Evolutionary conservation across 2,797 vertebrate species (phyloP).

Genomic region (Austrolebias charrua): DNA sequence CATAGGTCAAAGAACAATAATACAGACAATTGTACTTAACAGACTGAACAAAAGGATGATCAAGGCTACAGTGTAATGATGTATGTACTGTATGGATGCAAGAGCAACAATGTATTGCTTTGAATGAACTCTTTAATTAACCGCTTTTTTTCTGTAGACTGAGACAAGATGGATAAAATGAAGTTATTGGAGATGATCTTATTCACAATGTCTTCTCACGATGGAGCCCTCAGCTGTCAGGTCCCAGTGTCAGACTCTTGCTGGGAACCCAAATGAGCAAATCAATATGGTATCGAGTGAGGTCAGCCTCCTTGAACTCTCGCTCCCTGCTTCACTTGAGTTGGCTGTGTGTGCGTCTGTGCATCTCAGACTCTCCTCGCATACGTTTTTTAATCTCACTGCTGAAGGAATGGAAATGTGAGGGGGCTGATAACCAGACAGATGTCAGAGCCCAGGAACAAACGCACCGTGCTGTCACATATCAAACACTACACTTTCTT

Average conservation of each 20-base stretch:
- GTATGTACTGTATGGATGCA: no score
- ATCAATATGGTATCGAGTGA: constrained; percentile 74
- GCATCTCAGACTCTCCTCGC: constrained; percentile 34
- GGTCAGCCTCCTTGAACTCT: constrained; percentile 73
- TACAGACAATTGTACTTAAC: constrained; percentile 16
- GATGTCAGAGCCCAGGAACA: constrained; percentile 6
- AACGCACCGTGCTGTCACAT: neutral
- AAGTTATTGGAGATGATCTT: constrained; percentile 41
- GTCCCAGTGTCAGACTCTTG: constrained; percentile 61
- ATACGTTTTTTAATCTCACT: constrained; percentile 40
- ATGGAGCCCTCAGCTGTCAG: constrained; percentile 65
- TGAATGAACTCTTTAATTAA: no score
- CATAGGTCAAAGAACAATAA: constrained; percentile 6
- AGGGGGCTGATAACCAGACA: constrained; percentile 25
- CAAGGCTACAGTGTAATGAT: neutral
- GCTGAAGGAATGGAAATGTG: constrained; percentile 32
- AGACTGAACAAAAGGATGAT: neutral
- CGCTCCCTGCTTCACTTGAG: constrained; percentile 42
- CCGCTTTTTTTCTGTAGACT: neutral
- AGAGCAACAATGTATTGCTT: neutral
- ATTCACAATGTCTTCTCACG: constrained; percentile 61
- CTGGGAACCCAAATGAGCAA: constrained; percentile 72
- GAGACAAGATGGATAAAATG: constrained; percentile 28
- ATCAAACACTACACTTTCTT: neutral
- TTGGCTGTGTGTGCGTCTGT: constrained; percentile 3